Percentiles rank a stretch among this genome's conserved stretches.
Evolutionary conservation across 2,113 vertebrate species (phyloP).

Genomic region (Notarius lentiginosus): DNA sequence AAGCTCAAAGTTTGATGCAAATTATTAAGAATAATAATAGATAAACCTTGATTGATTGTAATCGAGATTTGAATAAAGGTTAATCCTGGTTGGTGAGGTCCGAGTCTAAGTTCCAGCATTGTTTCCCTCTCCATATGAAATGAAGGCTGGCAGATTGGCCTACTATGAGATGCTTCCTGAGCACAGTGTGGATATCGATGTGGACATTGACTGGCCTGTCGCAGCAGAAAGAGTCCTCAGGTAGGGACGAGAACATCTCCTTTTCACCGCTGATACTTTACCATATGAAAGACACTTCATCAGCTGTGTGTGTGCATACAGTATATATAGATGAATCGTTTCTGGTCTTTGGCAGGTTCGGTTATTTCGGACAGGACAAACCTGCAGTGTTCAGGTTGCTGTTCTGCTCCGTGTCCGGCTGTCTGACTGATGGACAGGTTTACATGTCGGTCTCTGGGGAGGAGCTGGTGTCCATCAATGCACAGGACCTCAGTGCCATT

Average conservation of each 20-base stretch:
- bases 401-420: slow-evolving; percentile 83
- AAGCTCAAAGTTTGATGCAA: not conserved
- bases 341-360: slow-evolving; percentile 74
- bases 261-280: not conserved
- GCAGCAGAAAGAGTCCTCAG: slow-evolving; percentile 91
- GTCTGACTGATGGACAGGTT: slow-evolving; percentile 83
- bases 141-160: slow-evolving; percentile 80
- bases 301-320: too few species aligned
- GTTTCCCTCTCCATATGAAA: not conserved
- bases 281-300: too few species aligned
- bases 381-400: slow-evolving; percentile 80
- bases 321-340: not conserved
- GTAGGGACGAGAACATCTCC: slow-evolving; percentile 59
- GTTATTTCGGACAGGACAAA: slow-evolving; percentile 84
- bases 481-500: slow-evolving; percentile 76
- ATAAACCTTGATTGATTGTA: not conserved
- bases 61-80: not conserved
- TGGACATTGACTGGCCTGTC: slow-evolving; percentile 96
- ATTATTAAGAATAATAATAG: not conserved
- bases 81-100: not conserved
- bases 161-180: slow-evolving; percentile 95
- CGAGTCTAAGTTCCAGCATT: not conserved
- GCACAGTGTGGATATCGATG: slow-evolving; percentile 93
- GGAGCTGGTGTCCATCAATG: slow-evolving; percentile 80
- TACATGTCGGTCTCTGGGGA: slow-evolving; percentile 76